Conservation (phyloP, 2,888 invertebrate species). For the Trimorus sp. region DNA sequence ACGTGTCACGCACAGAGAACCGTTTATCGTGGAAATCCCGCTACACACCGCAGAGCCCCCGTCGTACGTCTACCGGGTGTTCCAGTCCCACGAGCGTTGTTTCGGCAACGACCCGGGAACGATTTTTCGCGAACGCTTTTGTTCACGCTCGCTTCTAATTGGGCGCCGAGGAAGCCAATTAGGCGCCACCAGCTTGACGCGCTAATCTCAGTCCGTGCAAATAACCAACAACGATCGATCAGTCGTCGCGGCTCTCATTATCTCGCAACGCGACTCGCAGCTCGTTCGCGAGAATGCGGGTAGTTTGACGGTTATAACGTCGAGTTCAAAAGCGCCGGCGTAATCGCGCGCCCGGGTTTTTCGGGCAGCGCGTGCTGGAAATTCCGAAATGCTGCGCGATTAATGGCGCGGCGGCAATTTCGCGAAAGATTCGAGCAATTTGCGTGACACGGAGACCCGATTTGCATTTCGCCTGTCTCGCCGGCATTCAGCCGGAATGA, state of each 20-base stretch:
- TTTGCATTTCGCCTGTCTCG: neutral
- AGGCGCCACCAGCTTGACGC: conserved; percentile 71
- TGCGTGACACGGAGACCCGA: neutral
- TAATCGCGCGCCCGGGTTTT: no score
- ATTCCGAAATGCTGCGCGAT: no score
- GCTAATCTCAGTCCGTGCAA: conserved; percentile 57
- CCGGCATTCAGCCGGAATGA: conserved; percentile 5
- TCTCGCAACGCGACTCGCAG: conserved; percentile 4
- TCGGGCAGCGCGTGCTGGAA: no score
- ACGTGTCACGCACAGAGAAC: conserved; percentile 72
- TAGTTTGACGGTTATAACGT: no score
- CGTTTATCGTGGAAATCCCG: conserved; percentile 75
- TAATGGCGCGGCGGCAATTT: no score
- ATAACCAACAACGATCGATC: conserved; percentile 67
- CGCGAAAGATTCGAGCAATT: neutral
- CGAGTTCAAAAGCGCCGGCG: no score
- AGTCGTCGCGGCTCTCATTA: conserved; percentile 27
- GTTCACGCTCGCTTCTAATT: conserved; percentile 49
- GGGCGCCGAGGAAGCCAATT: conserved; percentile 52
- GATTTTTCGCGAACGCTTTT: conserved; percentile 16
- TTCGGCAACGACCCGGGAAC: conserved; percentile 12
- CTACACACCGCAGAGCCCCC: conserved; percentile 72
- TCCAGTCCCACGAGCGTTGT: conserved; percentile 54
- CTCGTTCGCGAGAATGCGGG: no score
- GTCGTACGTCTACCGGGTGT: conserved; percentile 60